Percentiles rank a stretch among this genome's conserved stretches.
These are phyloP conservation scores for Diachasmimorpha longicaudata DNA, from an alignment of 1,140 invertebrate genomes.

Conservation along the genomic window DNA sequence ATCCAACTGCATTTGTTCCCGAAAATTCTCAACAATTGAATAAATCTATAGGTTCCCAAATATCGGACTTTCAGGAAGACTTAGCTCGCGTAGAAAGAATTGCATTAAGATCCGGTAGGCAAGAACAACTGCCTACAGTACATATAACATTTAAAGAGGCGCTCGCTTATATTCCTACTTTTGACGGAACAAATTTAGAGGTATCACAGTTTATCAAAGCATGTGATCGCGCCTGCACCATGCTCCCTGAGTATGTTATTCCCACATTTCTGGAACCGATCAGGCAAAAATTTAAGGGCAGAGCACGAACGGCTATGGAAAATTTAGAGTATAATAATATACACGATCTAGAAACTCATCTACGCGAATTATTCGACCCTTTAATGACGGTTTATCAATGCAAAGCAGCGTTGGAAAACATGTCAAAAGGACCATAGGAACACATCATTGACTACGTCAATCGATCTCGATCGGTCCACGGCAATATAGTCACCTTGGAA, in stretches of 20 bases:
- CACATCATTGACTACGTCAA: neutral
- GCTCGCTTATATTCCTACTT: neutral
- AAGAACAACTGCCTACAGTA: neutral
- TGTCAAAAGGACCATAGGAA: neutral
- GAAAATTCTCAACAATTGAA: no score
- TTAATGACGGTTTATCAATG: neutral
- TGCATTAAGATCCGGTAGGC: no score
- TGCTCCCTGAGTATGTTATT: neutral
- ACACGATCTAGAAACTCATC: neutral
- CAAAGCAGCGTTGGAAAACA: conserved; percentile 13
- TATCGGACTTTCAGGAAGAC: no score
- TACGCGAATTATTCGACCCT: neutral
- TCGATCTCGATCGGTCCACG: neutral
- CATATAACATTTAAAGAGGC: neutral
- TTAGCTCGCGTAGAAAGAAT: no score
- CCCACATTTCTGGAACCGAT: neutral
- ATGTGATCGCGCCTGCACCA: neutral
- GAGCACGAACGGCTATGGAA: neutral
- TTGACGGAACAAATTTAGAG: neutral
- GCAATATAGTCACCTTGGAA: neutral
- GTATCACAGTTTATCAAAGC: neutral
- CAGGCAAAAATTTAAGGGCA: neutral
- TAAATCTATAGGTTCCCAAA: no score
- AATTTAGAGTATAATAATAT: neutral
- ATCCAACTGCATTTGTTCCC: no score